These are phyloP conservation scores for Tyto alba DNA, from an alignment of 2,113 vertebrate genomes.

Conservation along the genomic window DNA sequence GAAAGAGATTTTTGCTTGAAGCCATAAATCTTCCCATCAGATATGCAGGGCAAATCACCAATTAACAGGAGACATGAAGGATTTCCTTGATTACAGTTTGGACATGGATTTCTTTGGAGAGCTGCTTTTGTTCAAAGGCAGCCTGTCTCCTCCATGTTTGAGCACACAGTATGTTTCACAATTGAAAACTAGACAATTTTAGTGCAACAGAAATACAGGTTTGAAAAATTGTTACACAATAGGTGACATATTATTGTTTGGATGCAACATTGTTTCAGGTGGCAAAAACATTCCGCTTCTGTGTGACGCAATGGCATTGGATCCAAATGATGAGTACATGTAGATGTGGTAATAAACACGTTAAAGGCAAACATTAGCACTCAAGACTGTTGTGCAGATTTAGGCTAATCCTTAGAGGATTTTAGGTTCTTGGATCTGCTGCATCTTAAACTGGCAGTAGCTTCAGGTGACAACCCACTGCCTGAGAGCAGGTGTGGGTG, in stretches of 20 bases:
- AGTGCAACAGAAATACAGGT: neutral
- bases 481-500: neutral
- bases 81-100: constrained; percentile 33
- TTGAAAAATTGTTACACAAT: neutral
- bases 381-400: neutral
- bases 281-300: neutral
- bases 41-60: constrained; percentile 27
- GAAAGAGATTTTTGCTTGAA: constrained; percentile 48
- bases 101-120: constrained; percentile 48
- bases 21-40: constrained; percentile 30
- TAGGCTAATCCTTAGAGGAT: neutral
- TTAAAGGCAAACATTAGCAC: neutral
- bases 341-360: neutral
- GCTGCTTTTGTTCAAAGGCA: constrained; percentile 19
- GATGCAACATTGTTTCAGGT: neutral
- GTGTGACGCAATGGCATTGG: neutral
- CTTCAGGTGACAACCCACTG: neutral
- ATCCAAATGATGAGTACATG: neutral
- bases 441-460: neutral
- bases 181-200: neutral
- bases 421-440: neutral
- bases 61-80: constrained; percentile 31
- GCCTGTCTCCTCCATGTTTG: neutral
- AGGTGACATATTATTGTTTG: neutral
- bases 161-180: neutral